phyloP scores from a whole-genome alignment of 2,888 invertebrate genomes.

The Tetragonisca angustula region DNA sequence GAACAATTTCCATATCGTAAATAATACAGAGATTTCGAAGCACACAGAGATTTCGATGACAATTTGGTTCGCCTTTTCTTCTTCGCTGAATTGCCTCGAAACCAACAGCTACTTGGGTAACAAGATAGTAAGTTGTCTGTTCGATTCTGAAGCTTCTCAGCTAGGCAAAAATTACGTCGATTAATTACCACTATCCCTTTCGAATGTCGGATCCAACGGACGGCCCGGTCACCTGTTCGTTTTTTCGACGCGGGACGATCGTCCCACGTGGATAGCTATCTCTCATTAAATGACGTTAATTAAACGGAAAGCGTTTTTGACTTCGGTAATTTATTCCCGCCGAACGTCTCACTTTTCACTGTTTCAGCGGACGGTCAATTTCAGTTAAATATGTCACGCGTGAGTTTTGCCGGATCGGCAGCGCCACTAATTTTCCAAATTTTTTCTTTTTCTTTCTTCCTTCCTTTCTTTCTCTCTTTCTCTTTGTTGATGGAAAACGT shows the following conservation, averaged over 20 bases:
- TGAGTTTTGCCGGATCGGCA: background rate
- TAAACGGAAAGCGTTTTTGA: slow-evolving; percentile 50
- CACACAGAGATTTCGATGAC: too few species aligned
- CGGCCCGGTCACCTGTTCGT: slow-evolving; percentile 55
- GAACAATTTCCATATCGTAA: too few species aligned
- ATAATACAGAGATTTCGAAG: too few species aligned
- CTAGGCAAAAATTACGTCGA: slow-evolving; percentile 50
- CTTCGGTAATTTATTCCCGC: slow-evolving; percentile 36
- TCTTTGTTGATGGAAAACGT: background rate
- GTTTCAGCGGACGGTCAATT: slow-evolving; percentile 14
- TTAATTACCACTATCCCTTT: slow-evolving; percentile 37
- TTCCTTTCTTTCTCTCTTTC: background rate
- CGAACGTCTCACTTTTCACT: slow-evolving; percentile 29
- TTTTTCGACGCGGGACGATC: slow-evolving; percentile 53
- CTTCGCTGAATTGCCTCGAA: too few species aligned
- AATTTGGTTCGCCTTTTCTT: too few species aligned
- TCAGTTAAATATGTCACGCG: slow-evolving; percentile 16
- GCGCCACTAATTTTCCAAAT: background rate
- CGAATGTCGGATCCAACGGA: slow-evolving; percentile 29
- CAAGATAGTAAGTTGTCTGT: background rate
- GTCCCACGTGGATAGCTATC: slow-evolving; percentile 55
- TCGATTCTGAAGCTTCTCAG: slow-evolving; percentile 11
- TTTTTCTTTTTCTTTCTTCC: background rate
- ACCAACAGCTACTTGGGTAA: background rate
- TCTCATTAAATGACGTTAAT: slow-evolving; percentile 59